phyloP scores from a whole-genome alignment of 2,888 invertebrate genomes.

The Seira sanloemensis region DNA sequence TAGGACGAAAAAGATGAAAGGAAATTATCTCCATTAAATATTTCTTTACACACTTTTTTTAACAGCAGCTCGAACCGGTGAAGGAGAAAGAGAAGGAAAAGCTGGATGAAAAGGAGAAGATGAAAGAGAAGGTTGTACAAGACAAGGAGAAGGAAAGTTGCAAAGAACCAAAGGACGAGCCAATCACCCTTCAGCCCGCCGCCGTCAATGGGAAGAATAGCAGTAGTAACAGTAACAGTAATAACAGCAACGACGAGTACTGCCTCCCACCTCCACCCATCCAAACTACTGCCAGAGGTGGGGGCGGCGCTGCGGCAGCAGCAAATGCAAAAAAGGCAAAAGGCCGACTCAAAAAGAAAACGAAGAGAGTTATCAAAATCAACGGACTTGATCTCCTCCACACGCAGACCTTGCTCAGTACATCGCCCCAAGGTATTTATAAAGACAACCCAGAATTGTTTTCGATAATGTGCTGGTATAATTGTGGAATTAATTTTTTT shows the following conservation, averaged over 20 bases:
- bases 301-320: constrained; percentile 76
- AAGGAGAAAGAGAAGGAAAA: constrained; percentile 52
- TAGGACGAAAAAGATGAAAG: too few species aligned
- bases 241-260: constrained; percentile 38
- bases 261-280: constrained; percentile 70
- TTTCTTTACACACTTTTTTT: too few species aligned
- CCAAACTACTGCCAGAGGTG: constrained; percentile 71
- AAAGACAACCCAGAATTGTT: neutral
- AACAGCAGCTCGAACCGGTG: constrained; percentile 37
- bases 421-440: constrained; percentile 82
- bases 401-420: constrained; percentile 91
- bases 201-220: constrained; percentile 41
- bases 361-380: constrained; percentile 81
- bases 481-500: neutral
- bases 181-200: neutral
- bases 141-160: constrained; percentile 23
- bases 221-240: constrained; percentile 31
- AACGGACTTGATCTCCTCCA: constrained; percentile 92
- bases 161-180: constrained; percentile 39
- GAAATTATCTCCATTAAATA: too few species aligned
- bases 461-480: too few species aligned
- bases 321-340: constrained; percentile 80
- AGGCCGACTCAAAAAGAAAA: constrained; percentile 61
- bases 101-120: constrained; percentile 36
- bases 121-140: constrained; percentile 47